A percentile compares a stretch with the other conserved stretches of the same genome.
These are phyloP conservation scores for Callimorpha dominula DNA, from an alignment of 2,888 invertebrate genomes.

Conservation along the genomic window DNA sequence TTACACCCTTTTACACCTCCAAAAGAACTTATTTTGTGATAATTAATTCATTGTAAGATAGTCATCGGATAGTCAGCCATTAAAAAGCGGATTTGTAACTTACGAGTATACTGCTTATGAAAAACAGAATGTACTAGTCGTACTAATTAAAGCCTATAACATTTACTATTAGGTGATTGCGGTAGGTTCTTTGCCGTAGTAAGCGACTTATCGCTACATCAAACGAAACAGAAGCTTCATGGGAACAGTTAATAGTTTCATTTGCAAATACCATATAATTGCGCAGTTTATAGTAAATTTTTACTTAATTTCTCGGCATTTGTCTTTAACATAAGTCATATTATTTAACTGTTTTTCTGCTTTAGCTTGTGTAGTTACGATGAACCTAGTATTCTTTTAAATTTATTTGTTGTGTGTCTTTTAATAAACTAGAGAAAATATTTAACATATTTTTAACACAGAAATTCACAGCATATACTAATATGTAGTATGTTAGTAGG, in stretches of 20 bases:
- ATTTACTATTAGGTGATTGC: not conserved
- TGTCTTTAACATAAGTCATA: not conserved
- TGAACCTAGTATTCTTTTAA: not conserved
- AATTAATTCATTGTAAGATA: not conserved
- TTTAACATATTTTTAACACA: no score
- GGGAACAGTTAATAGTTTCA: not conserved
- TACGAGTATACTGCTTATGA: not conserved
- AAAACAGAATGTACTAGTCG: not conserved
- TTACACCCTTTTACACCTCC: not conserved
- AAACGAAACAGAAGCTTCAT: slow-evolving; percentile 2
- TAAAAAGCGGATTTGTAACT: not conserved
- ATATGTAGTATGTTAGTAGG: no score
- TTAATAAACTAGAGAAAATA: not conserved
- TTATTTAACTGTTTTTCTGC: not conserved
- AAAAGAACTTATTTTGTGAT: not conserved
- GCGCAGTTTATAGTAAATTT: not conserved
- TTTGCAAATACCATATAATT: not conserved
- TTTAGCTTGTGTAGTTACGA: not conserved
- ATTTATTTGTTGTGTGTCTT: not conserved
- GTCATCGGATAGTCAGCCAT: not conserved
- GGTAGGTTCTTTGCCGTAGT: not conserved
- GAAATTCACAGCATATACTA: no score
- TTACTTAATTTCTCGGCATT: not conserved
- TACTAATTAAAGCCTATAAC: not conserved
- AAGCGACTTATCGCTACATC: not conserved